Base-by-base conservation (phyloP, 2,113 vertebrate species). In the Brachypteracias leptosomus region DNA sequence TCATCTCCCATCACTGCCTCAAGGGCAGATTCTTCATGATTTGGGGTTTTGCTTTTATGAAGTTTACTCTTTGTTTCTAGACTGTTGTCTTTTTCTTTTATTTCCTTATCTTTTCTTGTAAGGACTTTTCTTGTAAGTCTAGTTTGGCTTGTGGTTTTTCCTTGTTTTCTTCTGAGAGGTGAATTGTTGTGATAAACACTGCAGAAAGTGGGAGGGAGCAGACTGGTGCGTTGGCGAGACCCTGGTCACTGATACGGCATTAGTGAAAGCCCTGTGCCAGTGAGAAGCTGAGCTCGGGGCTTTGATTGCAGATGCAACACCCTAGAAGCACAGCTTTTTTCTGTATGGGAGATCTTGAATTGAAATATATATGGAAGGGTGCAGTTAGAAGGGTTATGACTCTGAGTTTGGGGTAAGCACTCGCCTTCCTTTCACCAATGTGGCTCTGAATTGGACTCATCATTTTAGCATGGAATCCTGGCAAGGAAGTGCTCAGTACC, bases 11-110 rank as follows among this genome's bases (percentile, higher is more conserved):
- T 77, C 57, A 4, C 35, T 92, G 88, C 90, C 90, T 90, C 40
- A 77, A 49, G 83, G 88, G 76, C 52, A 90, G 88, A 84, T 90
- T 83, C 72, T 88, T 88, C 57, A 21, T 86, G 73, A 95, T 76
- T 93, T 88, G 75, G 62, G 52, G 55, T 66, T 96, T 96, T 84
- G 85, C 65, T 86, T 95, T 90, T 88, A 88, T 91, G 55, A 93
- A 88, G 49, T 89, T 91, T 87, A 51, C 36, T 89, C 61, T 85
- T 81, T 92, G 79, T 76, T 88, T 95, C 72, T 95, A 52, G 11
- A 57, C 63, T 82, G 29, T 73, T 80, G 52, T 58, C 55, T 65
- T 77, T 74, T 80, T 55, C 13, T 42, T 67, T 42, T 7, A 22
- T 55, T 51, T 59, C 16, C 9, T 42, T 42, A n/a, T n/a, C n/a